Evolutionary conservation across 2,113 vertebrate genomes (phyloP), one percentile per base, ranked within the genome.

Genomic region (Dipodomys spectabilis): DNA sequence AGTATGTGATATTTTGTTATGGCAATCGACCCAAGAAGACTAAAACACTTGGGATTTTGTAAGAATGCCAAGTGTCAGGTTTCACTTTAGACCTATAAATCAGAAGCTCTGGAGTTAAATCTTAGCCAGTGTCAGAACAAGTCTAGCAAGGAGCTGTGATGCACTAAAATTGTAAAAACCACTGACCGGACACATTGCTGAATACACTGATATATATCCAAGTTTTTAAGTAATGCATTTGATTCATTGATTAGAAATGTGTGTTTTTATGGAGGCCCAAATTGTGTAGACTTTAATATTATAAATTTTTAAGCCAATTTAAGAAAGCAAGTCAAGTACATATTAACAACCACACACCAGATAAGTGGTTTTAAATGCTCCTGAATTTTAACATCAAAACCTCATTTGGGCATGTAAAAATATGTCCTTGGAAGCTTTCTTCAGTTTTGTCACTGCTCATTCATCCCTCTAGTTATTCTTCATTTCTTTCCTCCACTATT

Each of bases 261-360:
- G 0, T 85, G 10, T 83, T 79, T 5, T 60, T 28, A 1, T 77
- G 68, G 60, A 71, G 11, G 18, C 68, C 73, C 92, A 5, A 69
- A 73, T 91, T 94, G 35, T 92, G 69, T 92, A 78, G 27, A 82
- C 9, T 90, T 90, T 74, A 19, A 18, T 91, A 86, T n/a, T 89
- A 53, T 74, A 44, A 75, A 94, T 96, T 92, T 32, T 5, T 72
- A 90, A 94, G 39, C 57, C 53, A 86, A 28, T 94, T 95, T 95
- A 68, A 75, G 25, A 77, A 69, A 32, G n/a, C 81, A 73, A 74
- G 57, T 92, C 32, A 27, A 71, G 67, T 86, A 23, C 53, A 72
- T 90, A 91, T 94, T 93, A 88, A 85, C 69, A 95, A 65, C 15
- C 28, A 82, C 8, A 90, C 4, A 83, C 16, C 35, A 83, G 35